phyloP scores from a whole-genome alignment of 2,888 invertebrate genomes.

The Eupithecia pulchellata region DNA sequence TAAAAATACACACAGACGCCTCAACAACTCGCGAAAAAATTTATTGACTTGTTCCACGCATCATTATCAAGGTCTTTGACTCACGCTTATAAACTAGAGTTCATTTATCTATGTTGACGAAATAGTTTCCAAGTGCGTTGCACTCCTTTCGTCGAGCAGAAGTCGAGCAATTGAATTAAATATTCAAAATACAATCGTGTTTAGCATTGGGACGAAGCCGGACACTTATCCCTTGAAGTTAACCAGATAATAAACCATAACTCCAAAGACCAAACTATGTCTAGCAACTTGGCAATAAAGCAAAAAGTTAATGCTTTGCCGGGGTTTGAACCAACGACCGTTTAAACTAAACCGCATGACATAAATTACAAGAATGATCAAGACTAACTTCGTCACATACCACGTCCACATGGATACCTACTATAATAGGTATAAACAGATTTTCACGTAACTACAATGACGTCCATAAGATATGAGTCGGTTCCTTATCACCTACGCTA shows the following conservation, averaged over 20 bases:
- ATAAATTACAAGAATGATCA: neutral
- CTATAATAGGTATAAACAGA: neutral
- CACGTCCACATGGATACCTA: neutral
- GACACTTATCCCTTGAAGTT: neutral
- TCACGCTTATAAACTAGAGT: constrained; percentile 68
- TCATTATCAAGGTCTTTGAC: constrained; percentile 81
- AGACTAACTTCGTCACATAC: neutral
- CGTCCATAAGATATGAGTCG: constrained; percentile 53
- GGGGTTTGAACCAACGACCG: neutral
- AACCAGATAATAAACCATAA: neutral
- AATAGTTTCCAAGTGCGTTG: constrained; percentile 59
- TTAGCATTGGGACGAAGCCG: neutral
- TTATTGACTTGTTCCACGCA: constrained; percentile 67
- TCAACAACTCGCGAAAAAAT: constrained; percentile 63
- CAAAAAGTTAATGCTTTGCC: no score
- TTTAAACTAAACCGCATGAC: neutral
- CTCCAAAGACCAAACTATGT: neutral
- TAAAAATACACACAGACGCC: constrained; percentile 33
- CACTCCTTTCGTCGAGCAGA: constrained; percentile 48
- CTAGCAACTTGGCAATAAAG: neutral
- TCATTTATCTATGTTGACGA: constrained; percentile 68
- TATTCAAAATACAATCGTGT: neutral
- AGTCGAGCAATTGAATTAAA: constrained; percentile 23
- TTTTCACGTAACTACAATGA: constrained; percentile 45
- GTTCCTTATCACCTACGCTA: constrained; percentile 51